Evolutionary conservation across 2,797 vertebrate genomes (phyloP).

Genomic region (Rhinichthys osculus): DNA sequence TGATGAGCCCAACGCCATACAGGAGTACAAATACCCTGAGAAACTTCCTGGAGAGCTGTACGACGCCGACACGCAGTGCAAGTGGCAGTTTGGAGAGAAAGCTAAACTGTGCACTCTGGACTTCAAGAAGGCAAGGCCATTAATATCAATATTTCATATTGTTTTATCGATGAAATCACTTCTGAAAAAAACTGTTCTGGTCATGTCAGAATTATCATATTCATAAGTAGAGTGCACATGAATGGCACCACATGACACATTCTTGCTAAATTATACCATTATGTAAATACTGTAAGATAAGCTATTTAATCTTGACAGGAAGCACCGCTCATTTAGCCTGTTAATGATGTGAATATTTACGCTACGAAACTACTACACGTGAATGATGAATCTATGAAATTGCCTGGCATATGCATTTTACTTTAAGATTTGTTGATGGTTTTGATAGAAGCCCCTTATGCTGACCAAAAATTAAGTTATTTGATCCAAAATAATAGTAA

Average conservation of each 20-base stretch:
- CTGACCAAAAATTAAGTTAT: background rate
- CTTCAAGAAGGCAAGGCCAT: constrained; percentile 87
- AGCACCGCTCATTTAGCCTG: background rate
- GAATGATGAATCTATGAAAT: background rate
- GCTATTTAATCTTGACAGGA: background rate
- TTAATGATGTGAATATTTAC: background rate
- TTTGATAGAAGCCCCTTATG: background rate
- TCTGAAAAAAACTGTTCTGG: background rate
- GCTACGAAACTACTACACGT: no score
- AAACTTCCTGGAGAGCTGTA: constrained; percentile 90
- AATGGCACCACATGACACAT: background rate
- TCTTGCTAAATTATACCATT: background rate
- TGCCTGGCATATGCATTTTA: background rate
- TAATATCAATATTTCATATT: background rate
- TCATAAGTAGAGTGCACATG: background rate
- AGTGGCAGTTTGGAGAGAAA: constrained; percentile 94
- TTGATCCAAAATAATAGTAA: no score
- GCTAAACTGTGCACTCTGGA: constrained; percentile 90
- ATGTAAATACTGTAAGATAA: background rate
- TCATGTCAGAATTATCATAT: background rate
- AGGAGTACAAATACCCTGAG: constrained; percentile 88
- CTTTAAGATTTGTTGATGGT: background rate
- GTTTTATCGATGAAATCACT: background rate
- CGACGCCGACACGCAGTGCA: constrained; percentile 91
- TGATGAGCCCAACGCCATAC: constrained; percentile 83